A percentile compares a stretch with the other conserved stretches of the same genome.
Conservation (phyloP, 1,140 invertebrate genomes). For the Yoshiicerus persimilis region DNA sequence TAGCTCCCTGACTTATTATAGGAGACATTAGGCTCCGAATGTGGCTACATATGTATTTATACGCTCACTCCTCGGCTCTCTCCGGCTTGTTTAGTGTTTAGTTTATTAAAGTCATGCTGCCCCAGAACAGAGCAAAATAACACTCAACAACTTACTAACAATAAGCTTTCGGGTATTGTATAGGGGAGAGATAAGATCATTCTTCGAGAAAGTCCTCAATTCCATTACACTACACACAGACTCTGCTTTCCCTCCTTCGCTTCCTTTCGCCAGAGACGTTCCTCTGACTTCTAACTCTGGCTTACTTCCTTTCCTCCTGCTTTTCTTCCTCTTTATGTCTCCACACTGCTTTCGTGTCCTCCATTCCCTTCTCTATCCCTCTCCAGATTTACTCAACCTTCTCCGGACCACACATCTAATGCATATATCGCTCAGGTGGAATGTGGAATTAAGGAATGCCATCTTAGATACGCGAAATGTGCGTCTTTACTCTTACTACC, state of each 20-base stretch:
- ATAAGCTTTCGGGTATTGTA: neutral
- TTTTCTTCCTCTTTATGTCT: too few species aligned
- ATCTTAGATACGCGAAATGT: too few species aligned
- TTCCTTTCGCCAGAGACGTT: neutral
- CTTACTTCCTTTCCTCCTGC: neutral
- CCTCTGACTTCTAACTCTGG: neutral
- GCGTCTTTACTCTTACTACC: too few species aligned
- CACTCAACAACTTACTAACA: slow-evolving; percentile 5
- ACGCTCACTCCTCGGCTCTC: neutral
- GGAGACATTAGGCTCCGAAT: too few species aligned
- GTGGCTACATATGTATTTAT: neutral
- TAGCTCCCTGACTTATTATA: too few species aligned
- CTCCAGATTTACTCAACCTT: too few species aligned
- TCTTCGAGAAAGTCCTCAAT: neutral
- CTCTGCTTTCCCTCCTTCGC: neutral
- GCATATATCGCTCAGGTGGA: too few species aligned
- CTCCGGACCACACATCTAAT: too few species aligned
- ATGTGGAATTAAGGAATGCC: too few species aligned
- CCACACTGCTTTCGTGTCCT: too few species aligned
- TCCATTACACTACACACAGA: neutral
- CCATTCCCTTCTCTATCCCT: too few species aligned
- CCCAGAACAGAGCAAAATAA: neutral
- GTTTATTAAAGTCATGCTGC: neutral
- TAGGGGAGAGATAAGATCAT: neutral
- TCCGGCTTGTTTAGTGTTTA: neutral